phyloP scores from a whole-genome alignment of 2,888 invertebrate genomes.

The Acleris sparsana region DNA sequence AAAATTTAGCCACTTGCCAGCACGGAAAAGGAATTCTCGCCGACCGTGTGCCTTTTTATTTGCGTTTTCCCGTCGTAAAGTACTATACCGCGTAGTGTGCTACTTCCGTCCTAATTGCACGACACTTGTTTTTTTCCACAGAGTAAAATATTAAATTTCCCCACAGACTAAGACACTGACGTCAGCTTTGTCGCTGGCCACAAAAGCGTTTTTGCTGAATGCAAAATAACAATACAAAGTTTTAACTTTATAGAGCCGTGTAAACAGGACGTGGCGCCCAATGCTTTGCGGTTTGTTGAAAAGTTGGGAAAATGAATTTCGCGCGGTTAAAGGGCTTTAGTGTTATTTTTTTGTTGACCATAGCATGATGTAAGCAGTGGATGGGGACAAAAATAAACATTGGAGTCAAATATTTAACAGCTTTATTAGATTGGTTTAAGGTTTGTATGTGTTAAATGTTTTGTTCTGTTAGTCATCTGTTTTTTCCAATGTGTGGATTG shows the following conservation, averaged over 20 bases:
- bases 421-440: too few relatives aligned
- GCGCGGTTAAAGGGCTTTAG: not conserved
- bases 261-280: conserved; percentile 16
- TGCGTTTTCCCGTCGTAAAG: too few relatives aligned
- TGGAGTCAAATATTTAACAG: too few relatives aligned
- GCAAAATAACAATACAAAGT: conserved; percentile 33
- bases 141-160: conserved; percentile 30
- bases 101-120: not conserved
- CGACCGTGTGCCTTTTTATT: too few relatives aligned
- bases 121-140: conserved; percentile 17
- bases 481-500: too few relatives aligned
- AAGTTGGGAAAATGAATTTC: conserved; percentile 6
- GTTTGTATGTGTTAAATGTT: too few relatives aligned
- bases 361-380: not conserved
- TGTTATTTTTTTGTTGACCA: not conserved
- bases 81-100: not conserved
- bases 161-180: conserved; percentile 19
- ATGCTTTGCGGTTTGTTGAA: conserved; percentile 15
- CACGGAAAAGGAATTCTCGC: too few relatives aligned
- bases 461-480: too few relatives aligned
- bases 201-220: conserved; percentile 31
- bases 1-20: too few relatives aligned
- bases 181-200: conserved; percentile 22
- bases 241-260: conserved; percentile 28
- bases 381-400: not conserved